Percentiles rank a stretch among this genome's conserved stretches.
Conservation (phyloP, 1,140 invertebrate genomes). For the Drosophila santomea region DNA sequence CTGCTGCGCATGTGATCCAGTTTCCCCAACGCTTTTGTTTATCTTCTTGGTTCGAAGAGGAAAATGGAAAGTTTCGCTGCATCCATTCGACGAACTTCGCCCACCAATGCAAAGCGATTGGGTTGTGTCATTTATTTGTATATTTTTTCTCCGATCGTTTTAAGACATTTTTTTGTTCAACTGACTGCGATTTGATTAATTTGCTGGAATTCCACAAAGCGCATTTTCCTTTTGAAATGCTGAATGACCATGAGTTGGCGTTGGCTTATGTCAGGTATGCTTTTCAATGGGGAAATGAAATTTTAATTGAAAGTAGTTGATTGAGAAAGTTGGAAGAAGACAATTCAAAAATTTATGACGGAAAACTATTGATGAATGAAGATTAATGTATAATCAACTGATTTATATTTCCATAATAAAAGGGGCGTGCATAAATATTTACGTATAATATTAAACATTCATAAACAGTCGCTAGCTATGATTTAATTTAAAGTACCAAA, state of each 20-base stretch:
- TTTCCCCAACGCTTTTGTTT: slow-evolving; percentile 33
- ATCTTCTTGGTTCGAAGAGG: slow-evolving; percentile 31
- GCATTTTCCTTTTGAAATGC: slow-evolving; percentile 34
- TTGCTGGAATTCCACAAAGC: slow-evolving; percentile 35
- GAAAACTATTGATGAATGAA: neutral
- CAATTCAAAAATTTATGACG: neutral
- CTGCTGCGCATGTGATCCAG: slow-evolving; percentile 41
- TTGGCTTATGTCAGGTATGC: slow-evolving; percentile 19
- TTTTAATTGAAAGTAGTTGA: slow-evolving; percentile 30
- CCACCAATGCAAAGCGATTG: slow-evolving; percentile 36
- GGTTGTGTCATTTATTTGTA: slow-evolving; percentile 48
- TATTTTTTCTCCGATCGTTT: slow-evolving; percentile 27
- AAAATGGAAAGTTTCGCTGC: slow-evolving; percentile 58
- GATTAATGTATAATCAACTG: neutral
- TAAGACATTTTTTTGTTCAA: slow-evolving; percentile 16
- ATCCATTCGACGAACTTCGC: slow-evolving; percentile 45
- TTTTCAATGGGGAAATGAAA: neutral
- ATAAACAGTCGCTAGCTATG: too few relatives aligned
- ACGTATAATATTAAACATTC: too few relatives aligned
- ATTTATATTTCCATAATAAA: neutral
- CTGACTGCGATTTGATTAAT: slow-evolving; percentile 46
- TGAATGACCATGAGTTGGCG: slow-evolving; percentile 40
- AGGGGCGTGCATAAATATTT: too few relatives aligned
- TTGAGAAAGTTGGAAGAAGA: slow-evolving; percentile 21
- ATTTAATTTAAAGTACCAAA: too few relatives aligned